Conservation (phyloP, 2,797 vertebrate species). For the Linurgus olivaceus region DNA sequence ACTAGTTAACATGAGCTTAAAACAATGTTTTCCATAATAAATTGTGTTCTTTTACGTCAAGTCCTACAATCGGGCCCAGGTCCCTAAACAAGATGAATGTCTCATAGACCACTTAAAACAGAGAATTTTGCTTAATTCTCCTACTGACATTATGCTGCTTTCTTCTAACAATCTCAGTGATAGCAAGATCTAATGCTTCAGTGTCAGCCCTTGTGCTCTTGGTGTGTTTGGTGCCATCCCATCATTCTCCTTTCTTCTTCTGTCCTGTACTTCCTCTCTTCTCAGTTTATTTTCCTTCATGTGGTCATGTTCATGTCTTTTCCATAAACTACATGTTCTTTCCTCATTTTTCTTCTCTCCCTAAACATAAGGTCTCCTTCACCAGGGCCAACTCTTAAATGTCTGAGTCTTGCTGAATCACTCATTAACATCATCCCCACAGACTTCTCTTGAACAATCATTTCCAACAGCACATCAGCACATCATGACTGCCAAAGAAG, state of each 20-base stretch:
- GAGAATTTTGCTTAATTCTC: not conserved
- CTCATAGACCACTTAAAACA: not conserved
- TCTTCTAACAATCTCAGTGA: not conserved
- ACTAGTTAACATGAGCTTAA: not conserved
- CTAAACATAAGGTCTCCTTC: not conserved
- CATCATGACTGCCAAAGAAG: not conserved
- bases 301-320: not conserved
- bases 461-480: constrained; percentile 11
- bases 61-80: not conserved
- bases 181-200: not conserved
- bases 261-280: not conserved
- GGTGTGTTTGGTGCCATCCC: not conserved
- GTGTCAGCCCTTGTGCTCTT: not conserved
- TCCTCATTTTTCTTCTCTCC: not conserved
- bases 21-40: not conserved
- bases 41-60: not conserved
- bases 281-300: not conserved
- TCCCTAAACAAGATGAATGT: not conserved
- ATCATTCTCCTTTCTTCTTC: not conserved
- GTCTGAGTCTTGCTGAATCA: constrained; percentile 1
- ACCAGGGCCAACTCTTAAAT: not conserved
- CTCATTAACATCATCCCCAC: not conserved
- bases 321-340: not conserved
- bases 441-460: not conserved
- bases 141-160: not conserved